phyloP scores from a whole-genome alignment of 1,140 invertebrate genomes.

The Phenacoccus solenopsis region DNA sequence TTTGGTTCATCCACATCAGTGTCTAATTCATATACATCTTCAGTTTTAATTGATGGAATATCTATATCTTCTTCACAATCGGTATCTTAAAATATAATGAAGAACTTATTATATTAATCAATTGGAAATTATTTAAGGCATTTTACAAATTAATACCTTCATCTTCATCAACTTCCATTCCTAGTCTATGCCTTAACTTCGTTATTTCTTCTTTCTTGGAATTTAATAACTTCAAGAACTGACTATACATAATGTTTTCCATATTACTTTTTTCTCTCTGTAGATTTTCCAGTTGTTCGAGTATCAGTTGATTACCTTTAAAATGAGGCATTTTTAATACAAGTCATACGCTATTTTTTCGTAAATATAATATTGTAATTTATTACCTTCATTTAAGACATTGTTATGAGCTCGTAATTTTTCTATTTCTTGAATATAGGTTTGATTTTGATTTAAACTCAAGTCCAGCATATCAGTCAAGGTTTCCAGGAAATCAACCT shows the following conservation, averaged over 20 bases:
- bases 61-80: neutral
- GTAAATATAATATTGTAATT: no score
- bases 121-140: no score
- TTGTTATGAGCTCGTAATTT: neutral
- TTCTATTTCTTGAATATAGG: neutral
- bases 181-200: neutral
- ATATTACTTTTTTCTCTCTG: neutral
- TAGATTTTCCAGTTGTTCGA: neutral
- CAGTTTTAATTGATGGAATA: neutral
- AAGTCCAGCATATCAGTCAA: neutral
- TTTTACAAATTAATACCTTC: neutral
- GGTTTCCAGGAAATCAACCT: neutral
- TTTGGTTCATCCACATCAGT: neutral
- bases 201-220: neutral
- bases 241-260: neutral
- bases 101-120: no score
- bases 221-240: neutral
- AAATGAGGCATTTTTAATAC: neutral
- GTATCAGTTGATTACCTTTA: neutral
- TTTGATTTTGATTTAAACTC: neutral
- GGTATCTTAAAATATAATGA: no score
- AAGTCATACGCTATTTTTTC: no score
- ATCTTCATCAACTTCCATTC: neutral
- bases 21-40: neutral
- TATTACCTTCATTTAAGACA: neutral